Conservation (phyloP, 2,113 vertebrate species). For the Syngnathus scovelli region DNA sequence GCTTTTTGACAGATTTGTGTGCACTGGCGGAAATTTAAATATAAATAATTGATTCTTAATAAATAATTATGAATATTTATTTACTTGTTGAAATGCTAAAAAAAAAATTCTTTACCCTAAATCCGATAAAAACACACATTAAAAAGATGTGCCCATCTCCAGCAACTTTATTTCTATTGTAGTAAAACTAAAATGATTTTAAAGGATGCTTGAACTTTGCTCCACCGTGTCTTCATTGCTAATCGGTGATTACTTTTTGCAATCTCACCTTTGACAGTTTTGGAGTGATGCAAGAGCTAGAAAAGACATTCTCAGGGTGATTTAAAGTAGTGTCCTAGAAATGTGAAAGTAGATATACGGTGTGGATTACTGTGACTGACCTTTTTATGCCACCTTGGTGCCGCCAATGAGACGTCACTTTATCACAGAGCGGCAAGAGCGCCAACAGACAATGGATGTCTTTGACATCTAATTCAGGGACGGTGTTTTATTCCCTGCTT, state of each 20-base stretch:
- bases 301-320: slow-evolving; percentile 30
- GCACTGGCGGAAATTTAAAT: too few species aligned
- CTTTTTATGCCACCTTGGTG: slow-evolving; percentile 59
- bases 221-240: background rate
- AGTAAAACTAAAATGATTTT: background rate
- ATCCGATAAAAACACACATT: too few species aligned
- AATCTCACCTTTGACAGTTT: background rate
- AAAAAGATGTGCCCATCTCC: background rate
- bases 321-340: slow-evolving; percentile 51
- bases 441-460: slow-evolving; percentile 4
- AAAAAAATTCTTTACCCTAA: too few species aligned
- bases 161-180: background rate
- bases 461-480: background rate
- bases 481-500: slow-evolving; percentile 41
- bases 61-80: too few species aligned
- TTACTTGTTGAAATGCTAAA: too few species aligned
- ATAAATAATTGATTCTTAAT: too few species aligned
- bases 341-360: slow-evolving; percentile 56
- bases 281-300: background rate
- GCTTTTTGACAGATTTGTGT: too few species aligned
- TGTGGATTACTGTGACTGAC: slow-evolving; percentile 59
- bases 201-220: background rate
- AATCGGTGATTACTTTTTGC: background rate
- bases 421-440: slow-evolving; percentile 41
- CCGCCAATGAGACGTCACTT: slow-evolving; percentile 36